Evolutionary conservation across 2,888 invertebrate species (phyloP).

Genomic region (Tenodera sinensis): DNA sequence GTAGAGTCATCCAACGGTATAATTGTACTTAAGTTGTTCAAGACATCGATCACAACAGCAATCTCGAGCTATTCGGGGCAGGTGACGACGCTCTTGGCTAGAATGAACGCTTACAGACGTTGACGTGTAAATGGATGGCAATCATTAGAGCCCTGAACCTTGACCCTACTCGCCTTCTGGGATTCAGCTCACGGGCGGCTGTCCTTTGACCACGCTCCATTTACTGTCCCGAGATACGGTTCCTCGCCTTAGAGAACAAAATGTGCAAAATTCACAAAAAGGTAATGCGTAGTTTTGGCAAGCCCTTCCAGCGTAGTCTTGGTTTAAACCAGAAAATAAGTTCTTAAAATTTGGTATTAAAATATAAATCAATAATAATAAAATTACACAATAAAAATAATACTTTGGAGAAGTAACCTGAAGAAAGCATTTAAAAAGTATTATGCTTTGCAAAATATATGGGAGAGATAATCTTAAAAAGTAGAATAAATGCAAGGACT

Average conservation of each 20-base stretch:
- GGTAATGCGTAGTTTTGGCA: too few species aligned
- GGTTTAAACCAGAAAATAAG: too few species aligned
- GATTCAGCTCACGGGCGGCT: not conserved
- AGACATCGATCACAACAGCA: not conserved
- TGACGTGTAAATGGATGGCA: not conserved
- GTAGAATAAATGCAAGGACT: too few species aligned
- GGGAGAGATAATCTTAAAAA: too few species aligned
- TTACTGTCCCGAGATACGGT: not conserved
- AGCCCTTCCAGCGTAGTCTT: too few species aligned
- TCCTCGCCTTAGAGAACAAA: not conserved
- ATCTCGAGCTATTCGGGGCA: not conserved
- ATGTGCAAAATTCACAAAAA: too few species aligned
- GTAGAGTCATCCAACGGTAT: not conserved
- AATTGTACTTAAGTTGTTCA: not conserved
- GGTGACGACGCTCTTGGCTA: not conserved
- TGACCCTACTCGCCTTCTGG: not conserved
- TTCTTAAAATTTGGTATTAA: too few species aligned
- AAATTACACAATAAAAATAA: too few species aligned
- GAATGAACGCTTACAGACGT: not conserved
- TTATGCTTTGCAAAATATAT: too few species aligned
- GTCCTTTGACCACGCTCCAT: not conserved
- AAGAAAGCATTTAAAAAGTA: too few species aligned
- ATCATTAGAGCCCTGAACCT: not conserved
- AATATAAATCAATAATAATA: too few species aligned
- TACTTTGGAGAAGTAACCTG: too few species aligned